Evolutionary conservation across 2,797 vertebrate species (phyloP), one percentile per base, ranked within the genome.

Genomic region (Anisognathus igniventris): DNA sequence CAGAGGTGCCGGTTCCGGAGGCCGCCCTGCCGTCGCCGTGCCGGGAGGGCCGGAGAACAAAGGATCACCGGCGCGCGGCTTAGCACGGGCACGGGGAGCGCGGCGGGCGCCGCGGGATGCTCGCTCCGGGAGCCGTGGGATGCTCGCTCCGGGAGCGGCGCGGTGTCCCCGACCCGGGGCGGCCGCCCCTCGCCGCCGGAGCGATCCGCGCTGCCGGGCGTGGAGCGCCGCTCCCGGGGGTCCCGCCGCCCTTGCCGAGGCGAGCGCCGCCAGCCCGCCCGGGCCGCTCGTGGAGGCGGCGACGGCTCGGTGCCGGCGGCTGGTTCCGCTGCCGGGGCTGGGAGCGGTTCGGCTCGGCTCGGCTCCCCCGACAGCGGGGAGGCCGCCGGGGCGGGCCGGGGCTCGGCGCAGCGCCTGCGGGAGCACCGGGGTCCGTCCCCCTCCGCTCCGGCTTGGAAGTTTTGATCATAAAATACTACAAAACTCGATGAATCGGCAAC

Each of bases 21-120:
- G 53, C 50, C 14, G 56, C 82, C 37, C 24, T 6, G 61, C 53
- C 21, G 39, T 35, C 22, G 75, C 75, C 28, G 61, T 3, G 25
- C 57, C 51, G 40, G 60, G 48, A 42, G 31, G 24, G 40, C 44
- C 45, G 20, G 71, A 31, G 76, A 94, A 92, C 92, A 94, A 94
- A 94, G 81, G 57, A 86, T 40, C 75, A 25, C 19, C 2, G 44
- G 79, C 30, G 71, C 9, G 33, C 9, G 48, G 83, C 35, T 39
- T 12, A 23, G 31, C 3, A 10, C 12, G 30, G 54, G 65, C 48
- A 5, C 10, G 25, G 40, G 28, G 8, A 47, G 56, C 4, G 28
- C 31, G 21, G 40, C 57, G 17, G 68, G 47, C n/a, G 35, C 31
- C 24, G 40, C 13, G 16, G 66, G n/a, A 7, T 62, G 60, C 45